These are phyloP conservation scores for Pelobates cultripes DNA, from an alignment of 2,797 vertebrate species.

Conservation along the genomic window DNA sequence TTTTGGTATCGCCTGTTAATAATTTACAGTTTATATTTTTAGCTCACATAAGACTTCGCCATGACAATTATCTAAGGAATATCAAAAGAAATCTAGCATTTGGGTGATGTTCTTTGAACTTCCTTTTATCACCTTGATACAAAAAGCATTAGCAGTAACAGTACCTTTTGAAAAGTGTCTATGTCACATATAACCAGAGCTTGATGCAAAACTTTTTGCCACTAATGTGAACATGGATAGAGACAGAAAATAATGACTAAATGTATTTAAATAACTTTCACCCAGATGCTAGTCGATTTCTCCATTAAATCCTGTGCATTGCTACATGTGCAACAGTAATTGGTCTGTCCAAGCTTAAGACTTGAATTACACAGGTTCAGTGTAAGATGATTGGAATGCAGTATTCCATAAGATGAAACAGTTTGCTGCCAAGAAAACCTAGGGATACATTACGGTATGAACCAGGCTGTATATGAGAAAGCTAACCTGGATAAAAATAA, in stretches of 20 bases:
- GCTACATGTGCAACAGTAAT: conserved; percentile 34
- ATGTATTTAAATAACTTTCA: conserved; percentile 22
- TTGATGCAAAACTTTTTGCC: conserved; percentile 40
- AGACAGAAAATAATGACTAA: conserved; percentile 40
- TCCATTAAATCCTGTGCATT: conserved; percentile 28
- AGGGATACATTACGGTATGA: conserved; percentile 48
- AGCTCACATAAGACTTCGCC: no score
- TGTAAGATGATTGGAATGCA: conserved; percentile 46
- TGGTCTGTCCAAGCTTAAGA: conserved; percentile 53
- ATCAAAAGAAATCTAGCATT: no score
- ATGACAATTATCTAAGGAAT: no score
- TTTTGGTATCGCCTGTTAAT: no score
- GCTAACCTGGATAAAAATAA: conserved; percentile 34
- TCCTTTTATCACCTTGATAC: not conserved
- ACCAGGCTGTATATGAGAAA: conserved; percentile 43
- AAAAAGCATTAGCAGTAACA: not conserved
- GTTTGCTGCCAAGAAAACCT: conserved; percentile 55
- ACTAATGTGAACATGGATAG: conserved; percentile 5
- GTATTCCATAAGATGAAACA: conserved; percentile 39
- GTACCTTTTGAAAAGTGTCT: conserved; percentile 27
- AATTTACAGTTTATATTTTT: no score
- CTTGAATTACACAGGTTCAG: conserved; percentile 52
- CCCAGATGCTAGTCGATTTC: conserved; percentile 33
- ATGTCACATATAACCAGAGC: conserved; percentile 30
- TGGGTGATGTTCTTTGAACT: no score